Evolutionary conservation across 1,140 invertebrate species (phyloP).

Genomic region (Zaprionus lachaisei): DNA sequence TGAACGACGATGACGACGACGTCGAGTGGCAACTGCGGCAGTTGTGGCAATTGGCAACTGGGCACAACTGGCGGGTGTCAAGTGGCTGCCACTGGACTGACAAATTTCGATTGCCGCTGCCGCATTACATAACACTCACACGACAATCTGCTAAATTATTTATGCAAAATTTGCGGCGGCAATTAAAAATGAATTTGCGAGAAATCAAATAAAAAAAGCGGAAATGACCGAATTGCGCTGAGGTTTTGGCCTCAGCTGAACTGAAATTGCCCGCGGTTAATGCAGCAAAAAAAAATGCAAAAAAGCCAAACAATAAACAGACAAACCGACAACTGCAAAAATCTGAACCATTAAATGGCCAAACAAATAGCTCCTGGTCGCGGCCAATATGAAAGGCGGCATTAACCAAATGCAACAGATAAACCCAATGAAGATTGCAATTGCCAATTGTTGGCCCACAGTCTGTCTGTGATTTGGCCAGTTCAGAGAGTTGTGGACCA

Average conservation of each 20-base stretch:
- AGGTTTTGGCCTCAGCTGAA: slow-evolving; percentile 18
- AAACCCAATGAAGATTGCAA: slow-evolving; percentile 68
- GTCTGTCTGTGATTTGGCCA: slow-evolving; percentile 33
- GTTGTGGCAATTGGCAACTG: background rate
- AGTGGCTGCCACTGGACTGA: slow-evolving; percentile 31
- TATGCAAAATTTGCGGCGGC: slow-evolving; percentile 10
- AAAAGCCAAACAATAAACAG: background rate
- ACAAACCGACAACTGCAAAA: background rate
- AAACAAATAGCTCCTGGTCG: slow-evolving; percentile 24
- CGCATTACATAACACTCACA: slow-evolving; percentile 43
- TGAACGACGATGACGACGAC: slow-evolving; percentile 6
- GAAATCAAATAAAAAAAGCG: slow-evolving; percentile 12
- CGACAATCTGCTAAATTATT: slow-evolving; percentile 34
- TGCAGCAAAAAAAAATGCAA: slow-evolving; percentile 8
- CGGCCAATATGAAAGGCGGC: slow-evolving; percentile 59
- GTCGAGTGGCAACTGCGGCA: background rate
- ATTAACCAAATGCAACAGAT: slow-evolving; percentile 58
- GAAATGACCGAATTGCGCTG: slow-evolving; percentile 34
- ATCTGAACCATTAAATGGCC: slow-evolving; percentile 18
- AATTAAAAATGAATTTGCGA: slow-evolving; percentile 45
- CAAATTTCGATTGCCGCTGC: slow-evolving; percentile 38
- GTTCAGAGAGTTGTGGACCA: background rate
- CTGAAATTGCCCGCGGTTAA: slow-evolving; percentile 1
- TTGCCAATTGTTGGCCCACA: slow-evolving; percentile 58
- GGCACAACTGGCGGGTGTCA: slow-evolving; percentile 29